Evolutionary conservation across 2,113 vertebrate species (phyloP).

Genomic region (Trochalopteron elliotii): DNA sequence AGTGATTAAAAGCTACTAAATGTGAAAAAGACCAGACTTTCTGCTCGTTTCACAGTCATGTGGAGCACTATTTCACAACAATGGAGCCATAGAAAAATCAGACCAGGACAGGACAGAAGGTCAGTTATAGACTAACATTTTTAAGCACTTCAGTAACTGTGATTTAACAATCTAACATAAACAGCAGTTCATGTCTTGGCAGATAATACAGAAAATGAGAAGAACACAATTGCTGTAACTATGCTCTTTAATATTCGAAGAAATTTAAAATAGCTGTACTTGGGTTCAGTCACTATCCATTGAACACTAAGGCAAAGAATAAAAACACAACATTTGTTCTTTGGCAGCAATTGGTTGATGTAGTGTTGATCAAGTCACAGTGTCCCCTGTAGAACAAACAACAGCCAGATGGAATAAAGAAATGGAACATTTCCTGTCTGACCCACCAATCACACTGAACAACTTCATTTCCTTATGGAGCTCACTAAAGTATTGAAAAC

Average conservation of each 20-base stretch:
- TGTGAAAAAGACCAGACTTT: background rate
- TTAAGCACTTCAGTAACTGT: background rate
- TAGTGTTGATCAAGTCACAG: background rate
- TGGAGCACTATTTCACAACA: background rate
- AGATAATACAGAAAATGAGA: background rate
- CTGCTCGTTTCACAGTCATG: background rate
- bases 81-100: background rate
- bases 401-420: background rate
- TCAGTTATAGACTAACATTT: background rate
- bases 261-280: background rate
- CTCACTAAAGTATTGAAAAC: background rate
- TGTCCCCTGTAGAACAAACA: background rate
- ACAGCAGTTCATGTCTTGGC: background rate
- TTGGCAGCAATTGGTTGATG: background rate
- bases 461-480: background rate
- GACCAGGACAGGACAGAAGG: background rate
- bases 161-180: background rate
- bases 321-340: background rate
- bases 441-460: background rate
- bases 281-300: accelerated
- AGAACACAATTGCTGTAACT: background rate
- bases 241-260: background rate
- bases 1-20: background rate
- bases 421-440: background rate
- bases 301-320: background rate